Conservation (phyloP, 2,113 vertebrate genomes). For the Laterallus jamaicensis region DNA sequence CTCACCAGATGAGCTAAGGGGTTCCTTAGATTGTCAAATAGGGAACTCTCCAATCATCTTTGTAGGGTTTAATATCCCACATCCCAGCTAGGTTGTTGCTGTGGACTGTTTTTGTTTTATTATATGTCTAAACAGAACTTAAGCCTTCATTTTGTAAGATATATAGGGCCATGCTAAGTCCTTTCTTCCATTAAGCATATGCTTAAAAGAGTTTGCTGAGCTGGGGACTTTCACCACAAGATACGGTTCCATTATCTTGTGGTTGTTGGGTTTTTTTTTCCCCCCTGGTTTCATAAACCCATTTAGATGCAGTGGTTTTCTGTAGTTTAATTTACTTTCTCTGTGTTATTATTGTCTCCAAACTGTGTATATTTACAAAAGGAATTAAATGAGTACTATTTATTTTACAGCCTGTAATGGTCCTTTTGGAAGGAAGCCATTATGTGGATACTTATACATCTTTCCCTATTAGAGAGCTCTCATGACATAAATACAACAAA, state of each 20-base stretch:
- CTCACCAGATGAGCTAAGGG: background rate
- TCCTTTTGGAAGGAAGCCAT: constrained; percentile 61
- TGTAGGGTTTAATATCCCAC: background rate
- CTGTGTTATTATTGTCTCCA: constrained; percentile 59
- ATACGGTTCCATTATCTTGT: background rate
- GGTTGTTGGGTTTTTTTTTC: background rate
- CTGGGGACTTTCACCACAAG: background rate
- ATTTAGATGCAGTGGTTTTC: constrained; percentile 46
- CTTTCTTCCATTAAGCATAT: background rate
- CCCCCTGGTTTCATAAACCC: constrained; percentile 18
- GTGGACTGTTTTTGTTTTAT: background rate
- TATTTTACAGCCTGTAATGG: constrained; percentile 60
- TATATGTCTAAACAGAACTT: background rate
- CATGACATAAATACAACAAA: constrained; percentile 46
- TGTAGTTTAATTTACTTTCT: constrained; percentile 58
- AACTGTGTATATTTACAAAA: constrained; percentile 61
- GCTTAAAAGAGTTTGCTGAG: constrained; percentile 15
- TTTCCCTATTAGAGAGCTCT: constrained; percentile 40
- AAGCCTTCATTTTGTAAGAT: background rate
- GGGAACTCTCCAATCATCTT: background rate
- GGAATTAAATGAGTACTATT: constrained; percentile 59
- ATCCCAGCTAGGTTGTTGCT: background rate
- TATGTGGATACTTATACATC: constrained; percentile 49
- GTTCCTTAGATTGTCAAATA: background rate
- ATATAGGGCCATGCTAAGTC: background rate